Conservation (phyloP, 2,888 invertebrate genomes). For the Hirtodrosophila histrioides region DNA sequence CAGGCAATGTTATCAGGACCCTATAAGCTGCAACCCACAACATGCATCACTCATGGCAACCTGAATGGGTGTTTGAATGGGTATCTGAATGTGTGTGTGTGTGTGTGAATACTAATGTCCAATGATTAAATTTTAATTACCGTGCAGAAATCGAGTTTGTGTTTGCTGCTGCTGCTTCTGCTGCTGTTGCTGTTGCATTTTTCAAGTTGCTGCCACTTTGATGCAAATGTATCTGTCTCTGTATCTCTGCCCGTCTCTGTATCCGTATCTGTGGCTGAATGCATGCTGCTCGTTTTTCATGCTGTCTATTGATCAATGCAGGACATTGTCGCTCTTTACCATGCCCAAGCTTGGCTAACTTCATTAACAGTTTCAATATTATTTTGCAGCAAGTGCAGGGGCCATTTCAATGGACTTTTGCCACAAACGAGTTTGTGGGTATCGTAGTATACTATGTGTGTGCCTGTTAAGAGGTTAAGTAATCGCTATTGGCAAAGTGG, state of each 20-base stretch:
- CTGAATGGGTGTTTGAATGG: slow-evolving; percentile 26
- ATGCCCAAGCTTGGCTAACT: slow-evolving; percentile 51
- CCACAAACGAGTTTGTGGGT: slow-evolving; percentile 6
- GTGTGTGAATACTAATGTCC: slow-evolving; percentile 71
- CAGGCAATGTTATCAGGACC: slow-evolving; percentile 33
- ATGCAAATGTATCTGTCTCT: slow-evolving; percentile 37
- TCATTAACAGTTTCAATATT: slow-evolving; percentile 79
- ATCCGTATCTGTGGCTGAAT: slow-evolving; percentile 8
- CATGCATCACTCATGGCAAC: slow-evolving; percentile 43
- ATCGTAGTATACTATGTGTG: slow-evolving; percentile 2
- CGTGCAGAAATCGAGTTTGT: slow-evolving; percentile 72
- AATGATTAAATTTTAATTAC: slow-evolving; percentile 80
- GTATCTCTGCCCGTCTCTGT: slow-evolving; percentile 8
- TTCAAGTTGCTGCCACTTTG: slow-evolving; percentile 56
- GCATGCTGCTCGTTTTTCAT: slow-evolving; percentile 35
- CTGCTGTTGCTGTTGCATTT: slow-evolving; percentile 50
- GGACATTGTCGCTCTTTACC: slow-evolving; percentile 29
- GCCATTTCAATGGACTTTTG: slow-evolving; percentile 45
- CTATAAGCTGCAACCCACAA: slow-evolving; percentile 8
- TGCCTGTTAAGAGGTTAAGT: slow-evolving; percentile 11
- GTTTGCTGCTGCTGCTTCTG: slow-evolving; percentile 38
- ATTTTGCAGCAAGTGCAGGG: slow-evolving; percentile 43
- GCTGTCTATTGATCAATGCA: slow-evolving; percentile 28
- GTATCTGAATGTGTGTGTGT: slow-evolving; percentile 16
- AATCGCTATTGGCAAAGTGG: slow-evolving; percentile 2